Conservation (phyloP, 35 echinoderm and acorn worm species). For the Acanthaster planci region DNA sequence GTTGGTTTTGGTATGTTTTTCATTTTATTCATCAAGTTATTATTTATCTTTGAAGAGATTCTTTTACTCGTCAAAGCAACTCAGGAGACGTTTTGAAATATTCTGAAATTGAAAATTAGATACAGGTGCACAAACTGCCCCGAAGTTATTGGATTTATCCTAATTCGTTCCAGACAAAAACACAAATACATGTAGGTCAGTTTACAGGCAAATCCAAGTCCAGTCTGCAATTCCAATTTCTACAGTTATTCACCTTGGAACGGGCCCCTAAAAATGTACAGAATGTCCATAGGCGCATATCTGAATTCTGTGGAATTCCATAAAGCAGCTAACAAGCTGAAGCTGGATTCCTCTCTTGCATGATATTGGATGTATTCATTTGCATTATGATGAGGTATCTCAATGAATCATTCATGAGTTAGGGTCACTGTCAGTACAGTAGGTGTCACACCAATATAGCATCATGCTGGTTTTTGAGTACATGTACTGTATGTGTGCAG, state of each 20-base stretch:
- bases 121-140: not conserved
- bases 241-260: conserved; percentile 16
- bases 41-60: not conserved
- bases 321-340: conserved; percentile 18
- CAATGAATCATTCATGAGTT: conserved; percentile 6
- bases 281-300: conserved; percentile 28
- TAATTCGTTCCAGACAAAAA: not conserved
- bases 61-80: not conserved
- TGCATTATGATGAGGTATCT: conserved; percentile 6
- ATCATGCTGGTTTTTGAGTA: no score
- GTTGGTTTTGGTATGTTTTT: no score
- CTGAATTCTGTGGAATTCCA: conserved; percentile 19
- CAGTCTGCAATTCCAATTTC: conserved; percentile 8
- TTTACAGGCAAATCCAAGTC: not conserved
- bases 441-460: no score
- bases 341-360: not conserved
- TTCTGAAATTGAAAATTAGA: conserved; percentile 17
- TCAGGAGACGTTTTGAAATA: not conserved
- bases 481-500: not conserved
- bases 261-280: conserved; percentile 17
- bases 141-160: conserved; percentile 1
- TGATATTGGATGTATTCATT: not conserved
- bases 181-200: conserved; percentile 1
- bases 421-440: no score
- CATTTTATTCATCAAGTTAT: no score